Evolutionary conservation across 2,113 vertebrate genomes (phyloP), one percentile per base, ranked within the genome.

Genomic region (Phoxinus phoxinus): DNA sequence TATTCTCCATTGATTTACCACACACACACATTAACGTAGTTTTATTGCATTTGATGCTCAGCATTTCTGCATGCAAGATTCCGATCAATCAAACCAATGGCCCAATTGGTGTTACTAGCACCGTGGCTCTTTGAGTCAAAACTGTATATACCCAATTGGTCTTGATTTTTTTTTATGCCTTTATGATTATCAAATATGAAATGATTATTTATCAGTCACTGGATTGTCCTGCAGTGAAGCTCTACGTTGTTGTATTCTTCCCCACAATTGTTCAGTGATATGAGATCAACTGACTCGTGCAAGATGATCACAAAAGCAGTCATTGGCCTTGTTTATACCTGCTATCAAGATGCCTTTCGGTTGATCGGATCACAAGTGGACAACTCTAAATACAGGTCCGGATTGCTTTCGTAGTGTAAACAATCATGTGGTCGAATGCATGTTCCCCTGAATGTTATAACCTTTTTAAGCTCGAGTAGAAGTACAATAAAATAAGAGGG

Each of bases 1-100:
- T 76, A 32, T 48, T 77, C 51, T 77, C 84, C 25, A 77, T 25
- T 11, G 56, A 23, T 81, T 69, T 69, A 67, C 25, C 41, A 7
- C 59, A 81, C 44, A 23, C 77, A 41, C 61, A 53, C 6, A 23
- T 15, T 25, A 13, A 25, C 61, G 17, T 48, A 3, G 59, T 32
- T 81, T 23, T 48, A 30, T 19, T 59, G 79, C 15, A 35, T 81
- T 75, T 69, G 15, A 69, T 51, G 23, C 8, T 67, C 11, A 32
- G 9, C 19, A 21, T 46, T 67, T 67, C 6, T 32, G 4, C 17
- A 81, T 76, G 59, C 59, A 61, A 61, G 59, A 2, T 61, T 19
- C 27, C n/a, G 17, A 17, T 76, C 13, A 51, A 21, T 21, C 44
- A 75, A 75, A 30, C 41, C 72, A 21, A 51, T 48, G 41, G 13